Conservation (phyloP, 1,140 invertebrate genomes). For the Papilio polyxenes region DNA sequence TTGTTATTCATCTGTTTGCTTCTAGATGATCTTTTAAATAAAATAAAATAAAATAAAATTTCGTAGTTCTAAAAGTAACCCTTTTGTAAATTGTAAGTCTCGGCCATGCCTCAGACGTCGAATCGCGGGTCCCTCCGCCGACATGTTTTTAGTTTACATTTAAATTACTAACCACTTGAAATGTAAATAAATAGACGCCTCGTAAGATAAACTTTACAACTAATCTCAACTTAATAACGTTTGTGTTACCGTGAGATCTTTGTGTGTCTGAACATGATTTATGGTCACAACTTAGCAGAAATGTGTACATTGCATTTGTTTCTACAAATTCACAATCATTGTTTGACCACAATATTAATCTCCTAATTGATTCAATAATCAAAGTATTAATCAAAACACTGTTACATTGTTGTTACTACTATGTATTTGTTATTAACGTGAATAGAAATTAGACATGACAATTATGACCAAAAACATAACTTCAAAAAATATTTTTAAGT, state of each 20-base stretch:
- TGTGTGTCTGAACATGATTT: constrained; percentile 43
- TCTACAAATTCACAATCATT: background rate
- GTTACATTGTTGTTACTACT: no score
- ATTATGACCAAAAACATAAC: no score
- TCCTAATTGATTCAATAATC: background rate
- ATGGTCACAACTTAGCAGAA: constrained; percentile 29
- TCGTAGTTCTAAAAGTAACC: constrained; percentile 23
- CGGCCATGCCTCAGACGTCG: constrained; percentile 51
- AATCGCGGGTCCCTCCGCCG: constrained; percentile 56
- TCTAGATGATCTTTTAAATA: no score
- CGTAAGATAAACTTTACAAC: constrained; percentile 76
- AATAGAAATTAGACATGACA: no score
- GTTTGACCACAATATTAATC: background rate
- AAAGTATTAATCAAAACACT: background rate
- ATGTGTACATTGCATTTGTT: background rate
- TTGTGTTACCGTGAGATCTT: constrained; percentile 69
- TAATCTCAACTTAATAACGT: constrained; percentile 74
- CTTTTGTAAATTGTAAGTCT: background rate
- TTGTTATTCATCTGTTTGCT: no score
- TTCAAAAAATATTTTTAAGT: no score
- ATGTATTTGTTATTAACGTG: no score
- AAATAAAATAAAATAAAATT: background rate
- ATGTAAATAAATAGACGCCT: constrained; percentile 75
- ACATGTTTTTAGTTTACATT: constrained; percentile 70
- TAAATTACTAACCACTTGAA: constrained; percentile 76